phyloP scores from a whole-genome alignment of 1,140 invertebrate species.

The Euwallacea similis region DNA sequence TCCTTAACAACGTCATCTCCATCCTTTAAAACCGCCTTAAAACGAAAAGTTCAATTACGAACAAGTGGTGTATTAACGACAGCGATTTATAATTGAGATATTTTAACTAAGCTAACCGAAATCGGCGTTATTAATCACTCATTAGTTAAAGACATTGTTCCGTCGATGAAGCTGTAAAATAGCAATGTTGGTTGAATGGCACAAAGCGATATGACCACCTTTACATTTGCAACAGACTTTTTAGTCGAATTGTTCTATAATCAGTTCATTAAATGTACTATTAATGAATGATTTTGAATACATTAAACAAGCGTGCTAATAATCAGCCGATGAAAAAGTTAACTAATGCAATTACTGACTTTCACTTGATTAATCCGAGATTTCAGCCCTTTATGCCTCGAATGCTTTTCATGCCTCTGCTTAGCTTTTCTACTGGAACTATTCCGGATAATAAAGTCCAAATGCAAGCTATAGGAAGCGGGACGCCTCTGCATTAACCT shows the following conservation, averaged over 20 bases:
- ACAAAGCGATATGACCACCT: too few relatives aligned
- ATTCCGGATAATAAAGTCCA: constrained; percentile 69
- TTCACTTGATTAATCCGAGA: constrained; percentile 48
- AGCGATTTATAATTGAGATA: neutral
- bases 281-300: too few relatives aligned
- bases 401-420: constrained; percentile 35
- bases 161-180: too few relatives aligned
- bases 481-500: constrained; percentile 75
- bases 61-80: neutral
- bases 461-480: constrained; percentile 76
- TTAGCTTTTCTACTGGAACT: constrained; percentile 42
- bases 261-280: too few relatives aligned
- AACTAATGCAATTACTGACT: constrained; percentile 32
- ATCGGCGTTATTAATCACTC: too few relatives aligned
- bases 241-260: too few relatives aligned
- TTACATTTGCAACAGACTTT: too few relatives aligned
- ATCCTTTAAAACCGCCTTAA: constrained; percentile 58
- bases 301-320: too few relatives aligned
- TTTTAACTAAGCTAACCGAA: neutral
- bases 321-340: too few relatives aligned
- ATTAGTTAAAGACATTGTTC: too few relatives aligned
- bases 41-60: neutral
- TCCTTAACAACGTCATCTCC: constrained; percentile 71
- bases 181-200: too few relatives aligned
- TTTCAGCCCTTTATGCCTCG: constrained; percentile 39